phyloP scores from a whole-genome alignment of 2,888 invertebrate species.

The Chloromyia formosa region DNA sequence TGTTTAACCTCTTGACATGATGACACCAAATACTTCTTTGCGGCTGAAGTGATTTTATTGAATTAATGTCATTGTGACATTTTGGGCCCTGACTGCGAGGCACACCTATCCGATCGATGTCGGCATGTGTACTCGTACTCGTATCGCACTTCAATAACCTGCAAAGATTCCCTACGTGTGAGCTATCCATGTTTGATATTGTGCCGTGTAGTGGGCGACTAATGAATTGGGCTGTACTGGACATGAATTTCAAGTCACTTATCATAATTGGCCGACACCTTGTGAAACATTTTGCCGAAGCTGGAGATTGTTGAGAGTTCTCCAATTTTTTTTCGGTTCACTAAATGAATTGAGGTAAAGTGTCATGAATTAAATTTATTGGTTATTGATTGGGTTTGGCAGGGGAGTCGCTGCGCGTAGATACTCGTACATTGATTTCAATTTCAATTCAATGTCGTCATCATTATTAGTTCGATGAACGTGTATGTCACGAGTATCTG shows the following conservation, averaged over 20 bases:
- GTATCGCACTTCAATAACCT: not conserved
- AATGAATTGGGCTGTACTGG: constrained; percentile 33
- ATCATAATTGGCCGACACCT: constrained; percentile 38
- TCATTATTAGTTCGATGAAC: not conserved
- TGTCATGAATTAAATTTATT: constrained; percentile 39
- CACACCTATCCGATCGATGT: constrained; percentile 11
- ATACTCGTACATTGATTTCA: constrained; percentile 9
- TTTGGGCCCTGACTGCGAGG: constrained; percentile 16
- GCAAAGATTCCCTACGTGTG: not conserved
- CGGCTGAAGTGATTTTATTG: constrained; percentile 7
- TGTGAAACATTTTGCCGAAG: not conserved
- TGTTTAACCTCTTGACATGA: constrained; percentile 38
- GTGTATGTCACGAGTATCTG: not conserved
- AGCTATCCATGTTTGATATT: not conserved
- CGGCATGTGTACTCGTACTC: too few relatives aligned
- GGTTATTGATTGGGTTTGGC: constrained; percentile 25
- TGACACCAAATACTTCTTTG: not conserved
- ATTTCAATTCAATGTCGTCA: constrained; percentile 25
- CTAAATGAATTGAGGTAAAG: constrained; percentile 22
- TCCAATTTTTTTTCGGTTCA: not conserved
- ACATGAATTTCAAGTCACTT: constrained; percentile 37
- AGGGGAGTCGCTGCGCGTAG: not conserved
- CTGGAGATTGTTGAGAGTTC: not conserved
- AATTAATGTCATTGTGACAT: constrained; percentile 26
- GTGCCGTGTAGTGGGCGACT: not conserved